These are phyloP conservation scores for Euura saliciscinereae DNA, from an alignment of 1,140 invertebrate genomes.

Conservation along the genomic window DNA sequence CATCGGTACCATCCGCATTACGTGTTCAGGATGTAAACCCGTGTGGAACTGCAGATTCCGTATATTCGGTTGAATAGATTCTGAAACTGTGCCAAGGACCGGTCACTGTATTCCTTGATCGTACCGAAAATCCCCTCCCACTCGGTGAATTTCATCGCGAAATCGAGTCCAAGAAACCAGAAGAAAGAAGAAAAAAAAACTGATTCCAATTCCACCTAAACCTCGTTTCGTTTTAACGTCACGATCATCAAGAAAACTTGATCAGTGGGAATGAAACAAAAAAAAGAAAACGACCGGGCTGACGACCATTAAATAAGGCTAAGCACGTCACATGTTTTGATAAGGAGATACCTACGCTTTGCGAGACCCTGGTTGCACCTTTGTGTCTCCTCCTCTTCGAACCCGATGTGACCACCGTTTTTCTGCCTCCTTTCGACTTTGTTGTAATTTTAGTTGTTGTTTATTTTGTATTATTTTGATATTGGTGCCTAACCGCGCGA, in stretches of 20 bases:
- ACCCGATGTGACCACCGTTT: background rate
- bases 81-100: too few relatives aligned
- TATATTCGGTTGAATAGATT: too few relatives aligned
- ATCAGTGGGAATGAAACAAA: too few relatives aligned
- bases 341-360: conserved; percentile 29
- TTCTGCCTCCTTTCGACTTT: background rate
- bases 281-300: background rate
- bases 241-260: too few relatives aligned
- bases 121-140: background rate
- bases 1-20: background rate
- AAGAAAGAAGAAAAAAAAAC: too few relatives aligned
- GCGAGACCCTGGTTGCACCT: background rate
- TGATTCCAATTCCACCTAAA: too few relatives aligned
- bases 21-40: conserved; percentile 1
- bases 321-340: conserved; percentile 44
- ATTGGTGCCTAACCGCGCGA: conserved; percentile 21
- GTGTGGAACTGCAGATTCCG: too few relatives aligned
- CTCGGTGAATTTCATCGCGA: background rate
- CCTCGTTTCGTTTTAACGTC: too few relatives aligned
- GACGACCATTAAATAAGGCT: conserved; percentile 47
- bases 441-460: conserved; percentile 13
- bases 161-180: background rate
- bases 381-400: background rate
- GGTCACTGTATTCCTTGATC: too few relatives aligned
- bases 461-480: conserved; percentile 20